Percentiles rank a stretch among this genome's conserved stretches.
phyloP scores from a whole-genome alignment of 2,113 vertebrate species.

The Vulpes lagopus region DNA sequence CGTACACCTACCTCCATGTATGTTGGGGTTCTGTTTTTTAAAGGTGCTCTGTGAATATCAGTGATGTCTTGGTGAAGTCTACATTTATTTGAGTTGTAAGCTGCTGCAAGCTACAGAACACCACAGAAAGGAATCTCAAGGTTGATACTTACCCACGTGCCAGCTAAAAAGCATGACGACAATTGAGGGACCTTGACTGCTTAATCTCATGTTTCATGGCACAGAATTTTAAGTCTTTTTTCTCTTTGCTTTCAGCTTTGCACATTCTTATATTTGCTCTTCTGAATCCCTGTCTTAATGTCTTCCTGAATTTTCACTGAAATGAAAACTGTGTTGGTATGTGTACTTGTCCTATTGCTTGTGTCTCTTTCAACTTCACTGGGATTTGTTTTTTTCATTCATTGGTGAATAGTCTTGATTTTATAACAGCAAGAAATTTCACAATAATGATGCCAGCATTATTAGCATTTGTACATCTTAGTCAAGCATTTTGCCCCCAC shows the following conservation, averaged over 20 bases:
- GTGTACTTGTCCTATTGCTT: background rate
- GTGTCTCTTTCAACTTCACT: background rate
- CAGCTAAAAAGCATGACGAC: background rate
- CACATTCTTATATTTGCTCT: background rate
- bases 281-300: background rate
- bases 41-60: conserved; percentile 3
- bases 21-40: conserved; percentile 23
- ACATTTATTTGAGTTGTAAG: background rate
- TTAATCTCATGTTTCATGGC: background rate
- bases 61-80: conserved; percentile 3
- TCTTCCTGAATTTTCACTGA: conserved; percentile 16
- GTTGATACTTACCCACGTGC: background rate
- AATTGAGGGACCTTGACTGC: background rate
- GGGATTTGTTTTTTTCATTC: background rate
- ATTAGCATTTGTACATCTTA: conserved; percentile 3
- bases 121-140: background rate
- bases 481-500: background rate
- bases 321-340: background rate
- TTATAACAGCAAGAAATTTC: conserved; percentile 5
- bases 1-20: background rate
- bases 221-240: background rate
- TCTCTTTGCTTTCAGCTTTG: conserved; percentile 14
- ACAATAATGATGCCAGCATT: background rate
- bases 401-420: conserved; percentile 21
- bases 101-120: background rate